These are phyloP conservation scores for Diuraphis noxia DNA, from an alignment of 1,140 invertebrate species.

Conservation along the genomic window DNA sequence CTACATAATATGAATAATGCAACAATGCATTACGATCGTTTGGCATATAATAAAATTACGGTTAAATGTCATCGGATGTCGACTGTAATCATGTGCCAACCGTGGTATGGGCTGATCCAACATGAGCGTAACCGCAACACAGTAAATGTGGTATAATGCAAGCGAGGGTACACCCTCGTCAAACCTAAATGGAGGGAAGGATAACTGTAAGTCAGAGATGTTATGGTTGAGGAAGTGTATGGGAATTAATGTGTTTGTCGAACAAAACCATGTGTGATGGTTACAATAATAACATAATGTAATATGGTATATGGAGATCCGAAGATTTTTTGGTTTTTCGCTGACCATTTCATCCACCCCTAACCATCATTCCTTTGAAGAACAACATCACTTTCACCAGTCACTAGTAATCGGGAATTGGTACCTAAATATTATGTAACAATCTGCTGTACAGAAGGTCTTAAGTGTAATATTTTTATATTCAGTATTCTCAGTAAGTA, in stretches of 20 bases:
- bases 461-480: too few species aligned
- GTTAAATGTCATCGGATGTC: constrained; percentile 1
- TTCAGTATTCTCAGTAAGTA: too few species aligned
- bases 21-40: not conserved
- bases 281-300: not conserved
- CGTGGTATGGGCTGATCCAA: not conserved
- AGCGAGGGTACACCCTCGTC: not conserved
- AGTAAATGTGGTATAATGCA: not conserved
- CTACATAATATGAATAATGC: too few species aligned
- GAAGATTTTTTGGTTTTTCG: not conserved
- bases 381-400: too few species aligned
- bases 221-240: not conserved
- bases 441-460: too few species aligned
- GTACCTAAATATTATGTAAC: too few species aligned
- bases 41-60: not conserved
- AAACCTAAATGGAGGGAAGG: not conserved
- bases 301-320: not conserved
- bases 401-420: too few species aligned
- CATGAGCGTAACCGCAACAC: not conserved
- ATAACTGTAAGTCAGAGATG: not conserved
- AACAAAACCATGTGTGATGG: not conserved
- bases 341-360: not conserved
- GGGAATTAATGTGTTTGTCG: not conserved
- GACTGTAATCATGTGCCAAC: not conserved
- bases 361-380: too few species aligned